Evolutionary conservation across 2,888 invertebrate genomes (phyloP).

Genomic region (Lamproptera curius): DNA sequence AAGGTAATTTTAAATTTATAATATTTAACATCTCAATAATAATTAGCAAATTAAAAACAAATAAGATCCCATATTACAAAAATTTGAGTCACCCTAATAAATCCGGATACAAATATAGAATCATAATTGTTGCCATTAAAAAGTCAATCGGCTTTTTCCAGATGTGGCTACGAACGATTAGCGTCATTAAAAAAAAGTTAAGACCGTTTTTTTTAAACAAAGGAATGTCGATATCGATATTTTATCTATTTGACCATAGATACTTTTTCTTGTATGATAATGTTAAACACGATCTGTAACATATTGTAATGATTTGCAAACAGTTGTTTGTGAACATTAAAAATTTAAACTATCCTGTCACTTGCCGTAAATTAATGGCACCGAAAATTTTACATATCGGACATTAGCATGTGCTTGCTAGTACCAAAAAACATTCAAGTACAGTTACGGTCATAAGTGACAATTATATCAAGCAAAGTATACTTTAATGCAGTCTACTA

Average conservation of each 20-base stretch:
- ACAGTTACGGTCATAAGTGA: conserved; percentile 35
- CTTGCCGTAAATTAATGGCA: conserved; percentile 42
- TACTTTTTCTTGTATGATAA: too few relatives aligned
- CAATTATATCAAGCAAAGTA: too few relatives aligned
- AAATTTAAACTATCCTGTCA: conserved; percentile 26
- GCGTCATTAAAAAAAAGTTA: conserved; percentile 9
- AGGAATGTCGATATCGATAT: conserved; percentile 2
- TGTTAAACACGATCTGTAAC: too few relatives aligned
- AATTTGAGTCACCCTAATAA: conserved; percentile 10
- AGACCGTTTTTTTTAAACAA: conserved; percentile 6
- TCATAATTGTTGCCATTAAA: conserved; percentile 28
- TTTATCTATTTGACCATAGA: background rate
- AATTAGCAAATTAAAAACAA: too few relatives aligned
- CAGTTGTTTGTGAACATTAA: conserved; percentile 18
- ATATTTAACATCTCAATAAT: too few relatives aligned
- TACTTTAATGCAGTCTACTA: too few relatives aligned
- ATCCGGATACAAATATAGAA: conserved; percentile 16
- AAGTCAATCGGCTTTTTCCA: conserved; percentile 24
- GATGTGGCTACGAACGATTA: conserved; percentile 21
- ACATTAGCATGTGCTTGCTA: conserved; percentile 49
- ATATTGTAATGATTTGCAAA: too few relatives aligned
- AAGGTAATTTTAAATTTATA: too few relatives aligned
- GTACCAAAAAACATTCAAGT: conserved; percentile 42
- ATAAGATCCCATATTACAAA: too few relatives aligned
- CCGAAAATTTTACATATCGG: conserved; percentile 37